Evolutionary conservation across 2,797 vertebrate species (phyloP).

Genomic region (Uromys caudimaculatus): DNA sequence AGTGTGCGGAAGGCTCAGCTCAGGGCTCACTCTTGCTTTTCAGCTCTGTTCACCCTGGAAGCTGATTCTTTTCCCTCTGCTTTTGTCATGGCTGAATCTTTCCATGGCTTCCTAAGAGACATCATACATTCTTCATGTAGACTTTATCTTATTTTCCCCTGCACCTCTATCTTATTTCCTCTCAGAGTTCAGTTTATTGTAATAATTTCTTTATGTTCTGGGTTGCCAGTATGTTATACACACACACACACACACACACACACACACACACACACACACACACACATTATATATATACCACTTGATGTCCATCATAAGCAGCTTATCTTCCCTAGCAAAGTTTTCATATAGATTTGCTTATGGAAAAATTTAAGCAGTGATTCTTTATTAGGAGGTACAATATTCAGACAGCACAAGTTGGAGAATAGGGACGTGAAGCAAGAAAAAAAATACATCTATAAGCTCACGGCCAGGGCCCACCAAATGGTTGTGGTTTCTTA

Average conservation of each 20-base stretch:
- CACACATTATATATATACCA: neutral
- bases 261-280: too few relatives aligned
- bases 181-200: neutral
- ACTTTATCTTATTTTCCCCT: neutral
- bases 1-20: neutral
- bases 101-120: neutral
- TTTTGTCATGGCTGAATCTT: neutral
- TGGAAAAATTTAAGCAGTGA: neutral
- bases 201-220: neutral
- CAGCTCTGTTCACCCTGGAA: neutral
- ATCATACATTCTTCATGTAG: neutral
- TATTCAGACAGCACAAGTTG: neutral
- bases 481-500: neutral
- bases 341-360: neutral
- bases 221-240: neutral
- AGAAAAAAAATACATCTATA: slow-evolving; percentile 5
- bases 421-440: neutral
- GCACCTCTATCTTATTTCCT: neutral
- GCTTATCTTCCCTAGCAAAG: neutral
- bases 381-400: neutral
- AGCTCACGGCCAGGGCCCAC: neutral
- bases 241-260: too few relatives aligned
- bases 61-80: neutral
- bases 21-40: neutral
- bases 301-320: neutral